Conservation (phyloP, 2,888 invertebrate genomes). For the Himalopsyche tibetana region DNA sequence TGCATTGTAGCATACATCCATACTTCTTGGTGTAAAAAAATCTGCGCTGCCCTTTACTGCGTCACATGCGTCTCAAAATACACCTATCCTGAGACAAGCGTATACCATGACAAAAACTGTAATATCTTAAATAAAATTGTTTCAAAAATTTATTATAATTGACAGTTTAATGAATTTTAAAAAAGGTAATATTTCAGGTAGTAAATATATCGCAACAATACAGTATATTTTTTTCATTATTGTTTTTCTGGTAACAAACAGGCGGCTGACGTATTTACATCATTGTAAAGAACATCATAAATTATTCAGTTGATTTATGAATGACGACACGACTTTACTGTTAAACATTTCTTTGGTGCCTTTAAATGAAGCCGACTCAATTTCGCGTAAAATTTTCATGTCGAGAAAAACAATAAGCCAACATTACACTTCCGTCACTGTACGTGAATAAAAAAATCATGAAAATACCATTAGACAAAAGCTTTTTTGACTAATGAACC, state of each 20-base stretch:
- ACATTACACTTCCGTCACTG: neutral
- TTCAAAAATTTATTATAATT: no score
- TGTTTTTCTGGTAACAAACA: neutral
- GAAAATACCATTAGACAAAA: conserved; percentile 1
- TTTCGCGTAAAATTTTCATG: conserved; percentile 25
- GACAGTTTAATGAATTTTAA: no score
- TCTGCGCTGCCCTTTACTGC: no score
- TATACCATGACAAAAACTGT: no score
- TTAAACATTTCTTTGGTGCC: neutral
- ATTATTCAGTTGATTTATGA: conserved; percentile 6
- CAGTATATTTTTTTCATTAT: no score
- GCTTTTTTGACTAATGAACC: conserved; percentile 52
- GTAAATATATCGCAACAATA: neutral
- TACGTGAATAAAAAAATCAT: conserved; percentile 15
- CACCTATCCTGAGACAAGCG: no score
- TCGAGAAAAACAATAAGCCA: conserved; percentile 36
- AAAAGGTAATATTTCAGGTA: no score
- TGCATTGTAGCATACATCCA: no score
- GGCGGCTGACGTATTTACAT: neutral
- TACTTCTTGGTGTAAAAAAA: no score
- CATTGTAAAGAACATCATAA: neutral
- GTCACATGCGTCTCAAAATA: no score
- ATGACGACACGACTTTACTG: neutral
- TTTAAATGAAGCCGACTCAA: conserved; percentile 13
- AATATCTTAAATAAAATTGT: no score